phyloP scores from a whole-genome alignment of 2,113 vertebrate species.

The Aleadryas rufinucha region DNA sequence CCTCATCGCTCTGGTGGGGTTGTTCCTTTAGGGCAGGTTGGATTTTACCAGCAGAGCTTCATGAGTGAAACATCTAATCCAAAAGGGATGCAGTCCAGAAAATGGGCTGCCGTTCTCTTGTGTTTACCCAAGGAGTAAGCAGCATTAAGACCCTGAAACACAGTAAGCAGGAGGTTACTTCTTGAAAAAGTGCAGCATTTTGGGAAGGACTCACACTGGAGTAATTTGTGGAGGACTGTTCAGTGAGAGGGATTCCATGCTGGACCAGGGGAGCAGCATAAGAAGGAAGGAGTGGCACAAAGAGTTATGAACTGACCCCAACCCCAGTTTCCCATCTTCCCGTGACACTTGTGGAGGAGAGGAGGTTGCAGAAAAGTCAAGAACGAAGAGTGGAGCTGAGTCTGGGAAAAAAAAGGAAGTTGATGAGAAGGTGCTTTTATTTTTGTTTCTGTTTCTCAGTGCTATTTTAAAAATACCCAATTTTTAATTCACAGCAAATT shows the following conservation, averaged over 20 bases:
- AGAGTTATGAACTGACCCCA: rapidly evolving
- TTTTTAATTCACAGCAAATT: background rate
- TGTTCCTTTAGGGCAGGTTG: background rate
- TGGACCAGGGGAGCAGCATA: background rate
- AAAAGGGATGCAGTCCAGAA: background rate
- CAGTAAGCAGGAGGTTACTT: background rate
- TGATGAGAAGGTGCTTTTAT: background rate
- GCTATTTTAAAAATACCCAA: background rate
- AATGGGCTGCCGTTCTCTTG: background rate
- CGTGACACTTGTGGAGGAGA: background rate
- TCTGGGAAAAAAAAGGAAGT: background rate
- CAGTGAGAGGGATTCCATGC: background rate
- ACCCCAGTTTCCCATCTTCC: background rate
- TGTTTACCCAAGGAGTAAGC: background rate
- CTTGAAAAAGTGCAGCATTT: background rate
- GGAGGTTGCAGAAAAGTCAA: background rate
- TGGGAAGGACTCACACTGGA: background rate
- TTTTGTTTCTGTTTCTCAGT: background rate
- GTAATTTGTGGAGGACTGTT: background rate
- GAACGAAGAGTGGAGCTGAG: background rate
- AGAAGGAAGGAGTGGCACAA: background rate
- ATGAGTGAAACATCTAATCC: background rate
- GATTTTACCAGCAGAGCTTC: background rate
- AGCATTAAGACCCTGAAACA: background rate
- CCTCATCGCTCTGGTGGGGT: background rate